These are phyloP conservation scores for Acanthurus tractus DNA, from an alignment of 2,797 vertebrate species.

Conservation along the genomic window DNA sequence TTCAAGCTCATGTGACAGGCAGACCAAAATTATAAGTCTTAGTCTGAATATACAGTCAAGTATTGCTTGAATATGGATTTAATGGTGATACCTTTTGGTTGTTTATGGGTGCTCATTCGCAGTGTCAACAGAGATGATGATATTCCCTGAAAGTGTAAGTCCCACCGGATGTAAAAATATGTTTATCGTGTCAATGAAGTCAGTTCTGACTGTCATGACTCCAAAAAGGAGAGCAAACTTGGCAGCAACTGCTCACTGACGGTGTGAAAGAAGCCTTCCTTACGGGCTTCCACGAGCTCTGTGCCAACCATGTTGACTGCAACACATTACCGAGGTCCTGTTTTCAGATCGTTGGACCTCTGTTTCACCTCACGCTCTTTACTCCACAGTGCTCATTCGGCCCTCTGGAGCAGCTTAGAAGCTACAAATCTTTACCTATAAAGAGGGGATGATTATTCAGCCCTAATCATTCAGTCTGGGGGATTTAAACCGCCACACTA, in stretches of 20 bases:
- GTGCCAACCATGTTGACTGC: neutral
- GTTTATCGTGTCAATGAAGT: neutral
- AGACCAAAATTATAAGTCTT: no score
- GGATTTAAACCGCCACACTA: constrained; percentile 41
- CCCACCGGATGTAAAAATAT: neutral
- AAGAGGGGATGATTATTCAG: constrained; percentile 32
- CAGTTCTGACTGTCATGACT: neutral
- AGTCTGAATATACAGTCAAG: neutral
- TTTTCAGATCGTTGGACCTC: neutral
- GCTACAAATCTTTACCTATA: constrained; percentile 25
- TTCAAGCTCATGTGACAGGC: no score
- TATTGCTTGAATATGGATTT: no score
- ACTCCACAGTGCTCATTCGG: neutral
- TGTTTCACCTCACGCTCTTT: neutral
- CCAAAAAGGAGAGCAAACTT: neutral
- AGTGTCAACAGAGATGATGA: neutral
- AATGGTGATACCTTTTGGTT: neutral
- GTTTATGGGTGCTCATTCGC: neutral
- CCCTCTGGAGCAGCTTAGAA: constrained; percentile 19
- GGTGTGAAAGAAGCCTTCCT: neutral
- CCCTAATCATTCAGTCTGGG: constrained; percentile 40
- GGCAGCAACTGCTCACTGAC: neutral
- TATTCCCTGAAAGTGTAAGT: neutral
- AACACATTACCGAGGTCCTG: neutral
- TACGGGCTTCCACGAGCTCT: neutral